These are phyloP conservation scores for Coreoperca whiteheadi DNA, from an alignment of 2,113 vertebrate genomes.

Conservation along the genomic window DNA sequence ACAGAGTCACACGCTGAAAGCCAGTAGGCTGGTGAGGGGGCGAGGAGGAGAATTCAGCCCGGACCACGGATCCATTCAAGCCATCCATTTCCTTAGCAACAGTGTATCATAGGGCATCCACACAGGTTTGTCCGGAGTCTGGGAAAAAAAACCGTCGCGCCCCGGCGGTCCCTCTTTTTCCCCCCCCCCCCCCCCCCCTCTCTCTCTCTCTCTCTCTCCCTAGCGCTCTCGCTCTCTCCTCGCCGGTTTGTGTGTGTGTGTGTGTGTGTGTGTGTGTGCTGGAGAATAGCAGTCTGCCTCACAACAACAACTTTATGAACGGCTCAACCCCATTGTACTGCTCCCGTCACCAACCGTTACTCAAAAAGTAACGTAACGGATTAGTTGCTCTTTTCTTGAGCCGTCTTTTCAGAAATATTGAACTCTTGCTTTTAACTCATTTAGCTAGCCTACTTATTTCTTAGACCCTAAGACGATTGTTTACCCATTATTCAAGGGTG, in stretches of 20 bases:
- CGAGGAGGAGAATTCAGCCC: constrained; percentile 58
- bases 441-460: neutral
- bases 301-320: constrained; percentile 60
- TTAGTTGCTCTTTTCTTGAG: neutral
- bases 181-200: constrained; percentile 12
- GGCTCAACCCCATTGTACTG: neutral
- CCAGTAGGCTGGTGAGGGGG: constrained; percentile 53
- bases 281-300: constrained; percentile 45
- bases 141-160: constrained; percentile 55
- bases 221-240: neutral
- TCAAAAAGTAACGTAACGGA: neutral
- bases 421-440: no score
- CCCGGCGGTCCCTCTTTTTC: constrained; percentile 29
- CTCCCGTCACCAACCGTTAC: neutral
- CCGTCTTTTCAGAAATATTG: neutral
- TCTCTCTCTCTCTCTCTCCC: neutral
- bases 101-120: constrained; percentile 65
- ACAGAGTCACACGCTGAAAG: constrained; percentile 42
- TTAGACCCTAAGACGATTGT: neutral
- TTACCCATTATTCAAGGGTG: neutral
- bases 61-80: constrained; percentile 64
- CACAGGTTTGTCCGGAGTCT: constrained; percentile 66
- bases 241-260: constrained; percentile 5
- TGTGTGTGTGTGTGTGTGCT: constrained; percentile 5
- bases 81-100: constrained; percentile 77